phyloP scores from a whole-genome alignment of 2,797 vertebrate genomes.

The Furcifer pardalis region DNA sequence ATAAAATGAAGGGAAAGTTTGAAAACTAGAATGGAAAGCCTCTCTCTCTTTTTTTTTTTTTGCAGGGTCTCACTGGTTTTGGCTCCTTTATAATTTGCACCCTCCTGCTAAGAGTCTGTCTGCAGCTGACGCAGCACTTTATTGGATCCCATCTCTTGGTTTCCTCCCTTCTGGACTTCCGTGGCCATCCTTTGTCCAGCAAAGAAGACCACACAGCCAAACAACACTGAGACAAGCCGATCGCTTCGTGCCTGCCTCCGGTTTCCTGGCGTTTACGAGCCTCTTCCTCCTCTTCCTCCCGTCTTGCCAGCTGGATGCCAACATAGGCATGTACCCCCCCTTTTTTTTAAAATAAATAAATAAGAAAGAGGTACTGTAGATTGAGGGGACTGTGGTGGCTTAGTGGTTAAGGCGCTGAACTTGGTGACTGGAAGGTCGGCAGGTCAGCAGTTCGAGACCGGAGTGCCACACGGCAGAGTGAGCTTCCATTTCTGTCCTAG shows the following conservation, averaged over 20 bases:
- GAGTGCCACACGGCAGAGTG: too few relatives aligned
- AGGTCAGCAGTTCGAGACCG: too few relatives aligned
- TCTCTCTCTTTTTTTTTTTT: background rate
- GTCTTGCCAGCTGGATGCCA: constrained; percentile 17
- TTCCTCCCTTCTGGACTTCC: background rate
- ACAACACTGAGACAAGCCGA: background rate
- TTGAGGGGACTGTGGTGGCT: too few relatives aligned
- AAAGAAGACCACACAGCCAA: background rate
- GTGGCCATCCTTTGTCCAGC: background rate
- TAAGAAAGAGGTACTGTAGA: too few relatives aligned
- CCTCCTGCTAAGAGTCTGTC: too few relatives aligned
- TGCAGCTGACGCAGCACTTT: background rate
- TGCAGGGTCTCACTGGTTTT: background rate
- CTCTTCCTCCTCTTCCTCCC: constrained; percentile 38
- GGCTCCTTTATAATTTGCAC: background rate
- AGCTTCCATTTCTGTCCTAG: too few relatives aligned
- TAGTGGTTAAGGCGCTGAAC: too few relatives aligned
- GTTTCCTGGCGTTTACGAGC: background rate
- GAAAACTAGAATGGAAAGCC: background rate
- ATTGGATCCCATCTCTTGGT: background rate
- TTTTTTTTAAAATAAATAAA: too few relatives aligned
- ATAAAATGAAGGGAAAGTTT: background rate
- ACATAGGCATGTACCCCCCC: background rate
- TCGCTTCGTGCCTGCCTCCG: background rate
- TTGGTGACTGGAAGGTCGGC: too few relatives aligned